phyloP scores from a whole-genome alignment of 2,113 vertebrate species.

The Gadus macrocephalus region DNA sequence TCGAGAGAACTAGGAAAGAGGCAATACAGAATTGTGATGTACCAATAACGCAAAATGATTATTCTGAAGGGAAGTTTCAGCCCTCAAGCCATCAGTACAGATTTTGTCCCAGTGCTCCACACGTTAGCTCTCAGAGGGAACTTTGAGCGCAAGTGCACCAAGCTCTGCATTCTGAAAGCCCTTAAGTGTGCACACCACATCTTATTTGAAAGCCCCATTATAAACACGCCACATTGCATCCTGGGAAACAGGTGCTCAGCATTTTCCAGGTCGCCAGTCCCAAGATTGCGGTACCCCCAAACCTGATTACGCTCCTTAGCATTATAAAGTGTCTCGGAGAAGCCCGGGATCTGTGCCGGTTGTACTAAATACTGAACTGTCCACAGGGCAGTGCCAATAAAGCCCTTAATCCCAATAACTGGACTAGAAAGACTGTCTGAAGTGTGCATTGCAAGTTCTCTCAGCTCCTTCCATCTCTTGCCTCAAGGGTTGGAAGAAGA shows the following conservation, averaged over 20 bases:
- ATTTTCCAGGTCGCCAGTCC: not conserved
- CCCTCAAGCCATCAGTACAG: too few species aligned
- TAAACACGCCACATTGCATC: not conserved
- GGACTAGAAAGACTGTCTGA: slow-evolving; percentile 17
- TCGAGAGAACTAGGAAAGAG: too few species aligned
- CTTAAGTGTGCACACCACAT: too few species aligned
- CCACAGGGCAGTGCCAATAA: slow-evolving; percentile 20
- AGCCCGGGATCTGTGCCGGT: slow-evolving; percentile 16
- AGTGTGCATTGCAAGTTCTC: slow-evolving; percentile 1
- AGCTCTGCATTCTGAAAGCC: too few species aligned
- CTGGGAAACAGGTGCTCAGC: not conserved
- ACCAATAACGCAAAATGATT: too few species aligned
- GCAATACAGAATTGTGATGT: too few species aligned
- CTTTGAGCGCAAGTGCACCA: too few species aligned
- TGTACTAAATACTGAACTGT: slow-evolving; percentile 38
- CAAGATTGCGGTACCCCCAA: slow-evolving; percentile 26
- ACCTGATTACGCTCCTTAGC: slow-evolving; percentile 41
- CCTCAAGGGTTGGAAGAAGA: not conserved
- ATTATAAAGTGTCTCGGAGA: slow-evolving; percentile 43
- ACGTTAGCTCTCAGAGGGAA: too few species aligned
- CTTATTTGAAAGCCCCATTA: too few species aligned
- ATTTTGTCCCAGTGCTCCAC: too few species aligned
- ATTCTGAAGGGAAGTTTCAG: too few species aligned
- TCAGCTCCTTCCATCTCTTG: too few species aligned
- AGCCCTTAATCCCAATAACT: slow-evolving; percentile 40